phyloP scores from a whole-genome alignment of 2,888 invertebrate species.

The Cryptus viduatorius region DNA sequence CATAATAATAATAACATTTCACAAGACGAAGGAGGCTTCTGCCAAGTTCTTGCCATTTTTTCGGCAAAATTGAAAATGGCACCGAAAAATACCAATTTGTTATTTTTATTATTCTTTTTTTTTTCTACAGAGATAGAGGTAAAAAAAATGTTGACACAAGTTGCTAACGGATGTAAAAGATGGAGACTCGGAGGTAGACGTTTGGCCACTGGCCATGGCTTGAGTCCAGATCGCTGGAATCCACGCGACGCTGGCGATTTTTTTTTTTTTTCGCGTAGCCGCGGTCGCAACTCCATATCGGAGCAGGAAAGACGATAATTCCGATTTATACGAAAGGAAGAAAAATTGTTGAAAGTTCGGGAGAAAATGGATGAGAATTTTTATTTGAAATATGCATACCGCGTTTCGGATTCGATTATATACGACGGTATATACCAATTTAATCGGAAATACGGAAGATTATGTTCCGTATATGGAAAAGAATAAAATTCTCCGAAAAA shows the following conservation, averaged over 20 bases:
- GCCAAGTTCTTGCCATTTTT: too few species aligned
- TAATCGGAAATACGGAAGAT: too few species aligned
- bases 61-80: not conserved
- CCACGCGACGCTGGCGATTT: constrained; percentile 64
- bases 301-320: constrained; percentile 2
- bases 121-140: not conserved
- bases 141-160: constrained; percentile 64
- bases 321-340: constrained; percentile 6
- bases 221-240: constrained; percentile 76
- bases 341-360: not conserved
- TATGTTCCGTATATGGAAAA: too few species aligned
- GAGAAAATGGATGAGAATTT: too few species aligned
- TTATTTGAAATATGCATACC: too few species aligned
- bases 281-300: not conserved
- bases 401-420: too few species aligned
- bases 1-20: not conserved
- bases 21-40: not conserved
- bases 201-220: constrained; percentile 77
- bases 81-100: not conserved
- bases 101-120: constrained; percentile 28
- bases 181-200: constrained; percentile 62
- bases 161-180: constrained; percentile 62
- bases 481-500: too few species aligned
- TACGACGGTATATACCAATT: too few species aligned
- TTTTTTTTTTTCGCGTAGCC: constrained; percentile 27